Percentiles rank a stretch among this genome's conserved stretches.
Evolutionary conservation across 2,113 vertebrate species (phyloP).

Genomic region (Protomyctophum bolini): DNA sequence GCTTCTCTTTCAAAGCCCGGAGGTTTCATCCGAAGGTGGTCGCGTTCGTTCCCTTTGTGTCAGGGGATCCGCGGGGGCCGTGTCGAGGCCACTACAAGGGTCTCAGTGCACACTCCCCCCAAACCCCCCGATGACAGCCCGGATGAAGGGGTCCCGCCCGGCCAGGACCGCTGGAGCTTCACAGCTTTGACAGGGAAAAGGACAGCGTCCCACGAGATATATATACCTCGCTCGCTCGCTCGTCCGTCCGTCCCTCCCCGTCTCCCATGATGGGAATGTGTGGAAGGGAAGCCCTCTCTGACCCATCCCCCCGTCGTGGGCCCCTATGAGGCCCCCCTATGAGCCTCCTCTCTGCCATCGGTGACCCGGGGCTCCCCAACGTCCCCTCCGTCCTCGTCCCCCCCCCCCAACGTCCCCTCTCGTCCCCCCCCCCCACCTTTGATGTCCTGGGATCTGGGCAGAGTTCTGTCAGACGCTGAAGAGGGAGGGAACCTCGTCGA

Average conservation of each 20-base stretch:
- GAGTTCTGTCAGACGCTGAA: not conserved
- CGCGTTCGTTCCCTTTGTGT: constrained; percentile 57
- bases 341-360: not conserved
- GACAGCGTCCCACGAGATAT: constrained; percentile 22
- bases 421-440: constrained; percentile 41
- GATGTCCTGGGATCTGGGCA: constrained; percentile 51
- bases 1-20: constrained; percentile 60
- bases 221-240: not conserved
- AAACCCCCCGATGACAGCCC: constrained; percentile 54
- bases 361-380: not conserved
- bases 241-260: too few relatives aligned
- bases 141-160: constrained; percentile 40
- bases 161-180: not conserved
- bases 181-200: not conserved
- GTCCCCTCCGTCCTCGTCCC: constrained; percentile 4
- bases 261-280: constrained; percentile 63
- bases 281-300: constrained; percentile 5
- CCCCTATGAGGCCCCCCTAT: not conserved
- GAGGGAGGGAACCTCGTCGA: not conserved
- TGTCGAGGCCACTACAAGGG: constrained; percentile 45
- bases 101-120: constrained; percentile 31
- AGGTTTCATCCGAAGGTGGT: constrained; percentile 53
- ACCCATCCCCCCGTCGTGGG: too few relatives aligned
- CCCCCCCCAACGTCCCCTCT: not conserved
- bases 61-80: constrained; percentile 37